A percentile compares a stretch with the other conserved stretches of the same genome.
These are phyloP conservation scores for Calameuta pallipes DNA, from an alignment of 2,888 invertebrate species.

Conservation along the genomic window DNA sequence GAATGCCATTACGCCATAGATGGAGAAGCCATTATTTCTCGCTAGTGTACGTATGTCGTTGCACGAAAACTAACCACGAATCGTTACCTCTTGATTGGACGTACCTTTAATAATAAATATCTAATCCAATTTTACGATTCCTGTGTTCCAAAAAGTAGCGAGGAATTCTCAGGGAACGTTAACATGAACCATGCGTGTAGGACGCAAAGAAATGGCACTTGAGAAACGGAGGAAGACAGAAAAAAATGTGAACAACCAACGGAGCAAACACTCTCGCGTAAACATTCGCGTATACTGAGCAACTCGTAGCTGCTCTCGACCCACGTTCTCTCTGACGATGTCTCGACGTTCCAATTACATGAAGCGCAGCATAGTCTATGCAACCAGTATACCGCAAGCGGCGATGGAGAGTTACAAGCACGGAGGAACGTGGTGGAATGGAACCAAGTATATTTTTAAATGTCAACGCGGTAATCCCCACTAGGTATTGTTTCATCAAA, in stretches of 20 bases:
- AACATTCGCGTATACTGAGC: conserved; percentile 2
- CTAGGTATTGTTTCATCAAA: background rate
- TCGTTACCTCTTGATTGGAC: background rate
- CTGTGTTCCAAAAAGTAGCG: background rate
- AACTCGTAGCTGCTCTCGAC: background rate
- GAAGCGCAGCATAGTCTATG: background rate
- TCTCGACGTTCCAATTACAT: conserved; percentile 1
- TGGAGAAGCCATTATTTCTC: too few relatives aligned
- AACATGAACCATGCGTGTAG: background rate
- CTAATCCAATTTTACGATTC: background rate
- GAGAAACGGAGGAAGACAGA: background rate
- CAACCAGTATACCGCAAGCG: background rate
- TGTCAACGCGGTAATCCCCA: background rate
- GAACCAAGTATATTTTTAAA: background rate
- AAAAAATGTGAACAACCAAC: background rate
- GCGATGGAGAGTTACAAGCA: background rate
- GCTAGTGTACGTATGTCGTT: background rate
- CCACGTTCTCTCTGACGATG: background rate
- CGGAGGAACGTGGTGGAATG: background rate
- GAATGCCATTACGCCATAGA: too few relatives aligned
- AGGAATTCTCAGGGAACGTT: background rate
- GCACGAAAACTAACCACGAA: background rate
- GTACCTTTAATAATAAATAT: background rate
- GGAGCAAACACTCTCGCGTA: conserved; percentile 1
- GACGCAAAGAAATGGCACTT: background rate